phyloP scores from a whole-genome alignment of 35 echinoderm and acorn worm species.

The Eucidaris tribuloides region DNA sequence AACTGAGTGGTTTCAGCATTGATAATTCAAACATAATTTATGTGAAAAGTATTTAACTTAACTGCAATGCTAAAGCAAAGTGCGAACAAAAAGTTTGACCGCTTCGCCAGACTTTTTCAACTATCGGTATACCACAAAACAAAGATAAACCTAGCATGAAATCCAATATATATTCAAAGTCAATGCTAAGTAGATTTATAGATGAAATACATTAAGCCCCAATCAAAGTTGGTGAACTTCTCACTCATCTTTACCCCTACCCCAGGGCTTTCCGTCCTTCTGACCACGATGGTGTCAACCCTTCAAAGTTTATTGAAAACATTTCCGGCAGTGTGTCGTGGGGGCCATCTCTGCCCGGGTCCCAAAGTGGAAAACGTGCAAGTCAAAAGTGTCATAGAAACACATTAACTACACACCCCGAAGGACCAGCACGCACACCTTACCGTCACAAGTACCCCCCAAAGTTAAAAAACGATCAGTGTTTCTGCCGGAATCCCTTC shows the following conservation, averaged over 20 bases:
- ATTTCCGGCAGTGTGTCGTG: neutral
- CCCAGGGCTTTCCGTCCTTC: too few relatives aligned
- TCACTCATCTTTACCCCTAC: too few relatives aligned
- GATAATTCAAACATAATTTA: too few relatives aligned
- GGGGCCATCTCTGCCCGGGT: neutral
- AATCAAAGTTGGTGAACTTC: neutral
- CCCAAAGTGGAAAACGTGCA: neutral
- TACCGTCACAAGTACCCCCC: slow-evolving; percentile 1
- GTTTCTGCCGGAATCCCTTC: neutral
- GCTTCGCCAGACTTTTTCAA: too few relatives aligned
- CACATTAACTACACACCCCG: neutral
- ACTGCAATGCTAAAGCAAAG: too few relatives aligned
- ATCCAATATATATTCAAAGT: slow-evolving; percentile 34
- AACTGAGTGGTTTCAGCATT: too few relatives aligned
- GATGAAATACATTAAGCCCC: slow-evolving; percentile 16
- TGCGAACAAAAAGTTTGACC: too few relatives aligned
- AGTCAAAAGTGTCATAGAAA: neutral
- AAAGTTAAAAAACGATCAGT: slow-evolving; percentile 12
- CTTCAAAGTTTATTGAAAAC: slow-evolving; percentile 2
- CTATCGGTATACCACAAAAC: too few relatives aligned
- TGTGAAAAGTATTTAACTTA: too few relatives aligned
- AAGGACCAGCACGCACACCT: slow-evolving; percentile 7
- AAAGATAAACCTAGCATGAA: too few relatives aligned
- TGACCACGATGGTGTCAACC: neutral
- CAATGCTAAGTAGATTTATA: slow-evolving; percentile 10